Percentiles rank a stretch among this genome's conserved stretches.
These are phyloP conservation scores for Drosophila planitibia DNA, from an alignment of 2,888 invertebrate genomes.

Conservation along the genomic window DNA sequence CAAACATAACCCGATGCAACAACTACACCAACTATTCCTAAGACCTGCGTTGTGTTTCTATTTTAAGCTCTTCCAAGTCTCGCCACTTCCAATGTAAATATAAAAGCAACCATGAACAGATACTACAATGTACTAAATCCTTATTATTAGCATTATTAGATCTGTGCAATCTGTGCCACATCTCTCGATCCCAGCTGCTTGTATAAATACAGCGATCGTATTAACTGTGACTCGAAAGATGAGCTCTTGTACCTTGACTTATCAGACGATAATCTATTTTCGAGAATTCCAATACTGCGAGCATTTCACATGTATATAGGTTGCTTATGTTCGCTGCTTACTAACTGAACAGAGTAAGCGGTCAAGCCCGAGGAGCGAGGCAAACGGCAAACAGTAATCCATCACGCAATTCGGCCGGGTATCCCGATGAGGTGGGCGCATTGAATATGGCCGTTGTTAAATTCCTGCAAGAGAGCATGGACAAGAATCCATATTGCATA, in stretches of 20 bases:
- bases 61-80: neutral
- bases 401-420: constrained; percentile 83
- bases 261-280: neutral
- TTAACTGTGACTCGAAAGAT: neutral
- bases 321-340: neutral
- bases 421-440: constrained; percentile 90
- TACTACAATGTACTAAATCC: neutral
- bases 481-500: constrained; percentile 93
- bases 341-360: no score
- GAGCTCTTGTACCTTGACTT: neutral
- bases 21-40: neutral
- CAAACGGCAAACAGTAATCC: constrained; percentile 37
- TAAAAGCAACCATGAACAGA: neutral
- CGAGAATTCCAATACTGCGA: neutral
- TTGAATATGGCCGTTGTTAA: constrained; percentile 92
- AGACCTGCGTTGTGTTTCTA: neutral
- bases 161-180: neutral
- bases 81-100: constrained; percentile 18
- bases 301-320: neutral
- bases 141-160: neutral
- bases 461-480: constrained; percentile 94
- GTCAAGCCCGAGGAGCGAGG: no score
- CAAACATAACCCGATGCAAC: constrained; percentile 9
- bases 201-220: neutral
- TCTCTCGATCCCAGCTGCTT: no score